Evolutionary conservation across 2,797 vertebrate genomes (phyloP).

Genomic region (Amniataba percoides): DNA sequence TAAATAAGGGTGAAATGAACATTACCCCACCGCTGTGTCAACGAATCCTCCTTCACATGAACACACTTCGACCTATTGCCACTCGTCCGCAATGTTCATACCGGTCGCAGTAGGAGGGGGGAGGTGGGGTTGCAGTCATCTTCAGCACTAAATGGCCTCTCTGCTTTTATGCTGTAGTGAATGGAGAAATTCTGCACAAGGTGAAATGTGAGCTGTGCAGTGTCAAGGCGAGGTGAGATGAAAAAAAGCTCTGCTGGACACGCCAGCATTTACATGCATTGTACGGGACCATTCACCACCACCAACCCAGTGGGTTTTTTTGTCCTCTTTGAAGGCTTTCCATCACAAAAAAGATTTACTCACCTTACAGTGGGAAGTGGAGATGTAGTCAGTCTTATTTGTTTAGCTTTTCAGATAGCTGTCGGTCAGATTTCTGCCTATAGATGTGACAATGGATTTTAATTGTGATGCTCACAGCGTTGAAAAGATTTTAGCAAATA

Average conservation of each 20-base stretch:
- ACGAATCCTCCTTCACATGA: conserved; percentile 45
- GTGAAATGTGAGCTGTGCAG: conserved; percentile 39
- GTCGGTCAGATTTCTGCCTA: neutral
- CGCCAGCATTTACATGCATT: conserved; percentile 35
- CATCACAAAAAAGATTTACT: neutral
- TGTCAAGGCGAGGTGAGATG: conserved; percentile 57
- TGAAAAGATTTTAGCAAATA: no score
- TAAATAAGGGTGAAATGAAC: conserved; percentile 77
- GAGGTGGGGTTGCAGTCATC: conserved; percentile 32
- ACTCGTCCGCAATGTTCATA: conserved; percentile 52
- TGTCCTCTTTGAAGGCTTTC: neutral
- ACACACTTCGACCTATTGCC: conserved; percentile 43
- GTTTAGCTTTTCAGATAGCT: neutral
- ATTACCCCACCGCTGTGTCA: conserved; percentile 68
- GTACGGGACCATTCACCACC: neutral
- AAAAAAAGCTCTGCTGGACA: conserved; percentile 7
- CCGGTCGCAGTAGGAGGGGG: conserved; percentile 38
- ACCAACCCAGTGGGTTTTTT: neutral
- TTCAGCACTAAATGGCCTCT: conserved; percentile 40
- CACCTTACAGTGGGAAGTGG: no score
- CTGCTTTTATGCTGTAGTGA: conserved; percentile 28
- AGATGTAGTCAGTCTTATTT: neutral
- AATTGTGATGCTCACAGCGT: neutral
- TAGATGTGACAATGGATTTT: neutral
- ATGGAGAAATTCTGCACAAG: conserved; percentile 44